phyloP scores from a whole-genome alignment of 1,140 invertebrate species.

The Drosophila ironensis region DNA sequence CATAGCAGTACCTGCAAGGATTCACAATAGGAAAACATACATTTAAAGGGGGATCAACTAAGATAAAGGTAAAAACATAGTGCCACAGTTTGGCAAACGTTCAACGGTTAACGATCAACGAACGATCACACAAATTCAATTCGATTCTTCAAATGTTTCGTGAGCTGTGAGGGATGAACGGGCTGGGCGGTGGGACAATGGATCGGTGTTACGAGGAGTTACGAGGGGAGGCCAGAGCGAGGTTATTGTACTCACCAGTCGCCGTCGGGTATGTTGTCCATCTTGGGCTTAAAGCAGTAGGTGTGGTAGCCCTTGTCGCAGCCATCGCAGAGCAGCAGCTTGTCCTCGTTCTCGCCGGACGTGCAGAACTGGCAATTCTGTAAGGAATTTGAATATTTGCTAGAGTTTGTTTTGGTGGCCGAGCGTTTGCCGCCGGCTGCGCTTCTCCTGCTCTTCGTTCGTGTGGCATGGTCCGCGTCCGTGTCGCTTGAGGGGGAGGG shows the following conservation, averaged over 20 bases:
- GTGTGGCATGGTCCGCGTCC: conserved; percentile 27
- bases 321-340: conserved; percentile 96
- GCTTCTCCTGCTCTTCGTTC: conserved; percentile 25
- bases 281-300: conserved; percentile 98
- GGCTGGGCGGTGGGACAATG: neutral
- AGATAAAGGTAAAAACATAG: neutral
- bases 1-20: conserved; percentile 94
- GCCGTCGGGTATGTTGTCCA: conserved; percentile 97
- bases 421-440: conserved; percentile 54
- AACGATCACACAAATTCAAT: conserved; percentile 36
- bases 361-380: conserved; percentile 98
- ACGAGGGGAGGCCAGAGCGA: neutral
- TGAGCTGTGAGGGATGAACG: conserved; percentile 18
- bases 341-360: conserved; percentile 97
- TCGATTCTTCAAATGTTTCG: no score
- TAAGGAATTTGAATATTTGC: conserved; percentile 83
- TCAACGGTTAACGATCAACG: conserved; percentile 22
- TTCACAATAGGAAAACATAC: no score
- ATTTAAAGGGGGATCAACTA: neutral
- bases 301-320: conserved; percentile 99
- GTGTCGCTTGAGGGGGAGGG: conserved; percentile 28
- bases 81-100: conserved; percentile 55
- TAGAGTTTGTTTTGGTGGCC: conserved; percentile 73
- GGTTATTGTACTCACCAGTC: conserved; percentile 95
- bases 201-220: neutral